Evolutionary conservation across 2,888 invertebrate species (phyloP), one percentile per base, ranked within the genome.

Genomic region (Trachelus tabidus): DNA sequence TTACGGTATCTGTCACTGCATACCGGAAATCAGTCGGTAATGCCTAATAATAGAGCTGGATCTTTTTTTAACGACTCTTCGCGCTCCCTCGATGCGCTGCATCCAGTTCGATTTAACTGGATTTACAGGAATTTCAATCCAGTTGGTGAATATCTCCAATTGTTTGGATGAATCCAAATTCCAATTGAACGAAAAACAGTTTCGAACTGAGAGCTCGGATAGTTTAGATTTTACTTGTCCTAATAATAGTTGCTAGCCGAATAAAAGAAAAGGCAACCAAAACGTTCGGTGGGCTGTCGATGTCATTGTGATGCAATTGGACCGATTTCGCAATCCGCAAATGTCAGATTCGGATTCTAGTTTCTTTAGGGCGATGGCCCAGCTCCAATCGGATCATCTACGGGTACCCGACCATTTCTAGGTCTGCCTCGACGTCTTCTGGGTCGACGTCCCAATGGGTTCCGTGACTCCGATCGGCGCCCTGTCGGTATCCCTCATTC

Each of bases 341-440:
- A 83, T 80, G 79, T 83, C 82, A 82, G 79, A 82, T 83, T 82
- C 74, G 76, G 68, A 23, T 79, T 79, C 73, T 73, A 73, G 34
- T 78, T 31, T 37, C 69, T 79, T 80, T 76, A 77, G 75, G 78
- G 68, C 79, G 81, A 86, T 87, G 85, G 86, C 85, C 76, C 73
- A 74, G 68, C 75, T 87, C 83, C 85, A 87, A 87, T 82, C 75
- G 80, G 80, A 82, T 80, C 81, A 76, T 75, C 75, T 37, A 73
- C 69, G 68, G 68, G 31, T 56, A n/a, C 71, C 73, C 31, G 4
- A 35, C 31, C 69, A 56, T 56, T 56, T 56, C 56, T 56, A 56
- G 56, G 71, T 71, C 31, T 71, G 33, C 71, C 31, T 12, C 34
- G 71, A 23, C 15, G 71, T 23, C 71, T 71, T 71, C 34, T 71